Base-by-base conservation (phyloP, 2,888 invertebrate species). In the Clanis bilineata region DNA sequence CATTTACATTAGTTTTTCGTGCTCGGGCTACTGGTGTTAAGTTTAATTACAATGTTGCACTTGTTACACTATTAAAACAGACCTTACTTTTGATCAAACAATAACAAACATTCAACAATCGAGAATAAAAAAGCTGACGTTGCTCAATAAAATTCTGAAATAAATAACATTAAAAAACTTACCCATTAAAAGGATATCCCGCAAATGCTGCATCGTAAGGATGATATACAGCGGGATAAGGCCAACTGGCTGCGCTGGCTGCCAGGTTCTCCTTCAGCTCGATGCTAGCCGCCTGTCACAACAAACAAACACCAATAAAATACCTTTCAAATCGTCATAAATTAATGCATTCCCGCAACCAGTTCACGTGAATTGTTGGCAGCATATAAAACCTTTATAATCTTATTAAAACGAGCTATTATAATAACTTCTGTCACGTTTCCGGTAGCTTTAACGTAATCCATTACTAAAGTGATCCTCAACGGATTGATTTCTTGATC, bases 151-250 rank as follows among this genome's bases (percentile, higher is more conserved):
- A 22, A 18, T 36, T 36, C 47, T 60, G 60, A 57, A 62, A 63
- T 58, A 61, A 62, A 56, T 61, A 57, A 22, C 28, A 32, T 25
- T 51, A 58, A 59, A 62, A 64, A 57, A 86, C 97, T 97, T 93
- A 98, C 98, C 97, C 97, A 92, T 97, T 97, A 93, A 98, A 98
- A 69, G 98, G 97, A 93, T 98, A 98, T 74, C 97, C 97, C 64
- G 97, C 97, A 84, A 98, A 97, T 62, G 97, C 96, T 63, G 97
- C 96, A 80, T 98, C 98, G 90, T 98, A 98, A 57, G 98, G 97
- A 89, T 98, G 98, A 90, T 98, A 98, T 68, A 97, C 96, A 45
- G 97, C 95, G 60, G 97, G 96, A 88, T 97, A 97, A 70, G 97
- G 97, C 97, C 97, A 97, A 62, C 96, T 95, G 62, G 97, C 96